These are phyloP conservation scores for Phocides pigmalion DNA, from an alignment of 1,140 invertebrate species.

Conservation along the genomic window DNA sequence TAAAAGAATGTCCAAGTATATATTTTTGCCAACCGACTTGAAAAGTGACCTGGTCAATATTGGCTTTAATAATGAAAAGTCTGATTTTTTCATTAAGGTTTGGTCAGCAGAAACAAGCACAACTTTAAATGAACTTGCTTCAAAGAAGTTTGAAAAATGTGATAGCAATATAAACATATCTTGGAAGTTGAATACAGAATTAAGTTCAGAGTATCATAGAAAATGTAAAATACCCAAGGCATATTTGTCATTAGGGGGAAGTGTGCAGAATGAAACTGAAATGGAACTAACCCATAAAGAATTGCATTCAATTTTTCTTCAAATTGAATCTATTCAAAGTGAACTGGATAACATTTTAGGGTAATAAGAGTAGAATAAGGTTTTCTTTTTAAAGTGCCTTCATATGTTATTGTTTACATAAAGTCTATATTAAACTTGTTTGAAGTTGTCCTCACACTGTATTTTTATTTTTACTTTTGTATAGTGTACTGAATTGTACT, in stretches of 20 bases:
- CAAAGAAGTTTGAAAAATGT: constrained; percentile 44
- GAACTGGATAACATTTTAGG: constrained; percentile 65
- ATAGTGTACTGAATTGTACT: too few species aligned
- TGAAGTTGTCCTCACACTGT: not conserved
- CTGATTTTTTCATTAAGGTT: constrained; percentile 62
- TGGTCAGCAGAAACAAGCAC: constrained; percentile 69
- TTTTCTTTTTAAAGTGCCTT: constrained; percentile 37
- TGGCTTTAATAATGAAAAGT: constrained; percentile 65
- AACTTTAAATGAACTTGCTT: constrained; percentile 59
- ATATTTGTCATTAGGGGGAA: constrained; percentile 55
- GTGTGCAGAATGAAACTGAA: constrained; percentile 49
- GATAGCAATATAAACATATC: constrained; percentile 56
- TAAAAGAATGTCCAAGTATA: constrained; percentile 69
- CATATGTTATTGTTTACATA: constrained; percentile 13
- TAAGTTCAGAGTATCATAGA: constrained; percentile 69
- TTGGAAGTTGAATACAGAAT: constrained; percentile 72
- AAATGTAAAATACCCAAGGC: constrained; percentile 71
- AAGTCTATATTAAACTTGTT: not conserved
- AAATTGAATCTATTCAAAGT: constrained; percentile 74
- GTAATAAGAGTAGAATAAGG: constrained; percentile 33
- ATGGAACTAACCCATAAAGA: constrained; percentile 70
- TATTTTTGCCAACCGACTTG: constrained; percentile 70
- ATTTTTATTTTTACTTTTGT: too few species aligned
- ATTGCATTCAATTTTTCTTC: constrained; percentile 68
- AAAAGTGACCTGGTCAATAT: constrained; percentile 60